Evolutionary conservation across 2,113 vertebrate species (phyloP).

Genomic region (Lampris incognitus): DNA sequence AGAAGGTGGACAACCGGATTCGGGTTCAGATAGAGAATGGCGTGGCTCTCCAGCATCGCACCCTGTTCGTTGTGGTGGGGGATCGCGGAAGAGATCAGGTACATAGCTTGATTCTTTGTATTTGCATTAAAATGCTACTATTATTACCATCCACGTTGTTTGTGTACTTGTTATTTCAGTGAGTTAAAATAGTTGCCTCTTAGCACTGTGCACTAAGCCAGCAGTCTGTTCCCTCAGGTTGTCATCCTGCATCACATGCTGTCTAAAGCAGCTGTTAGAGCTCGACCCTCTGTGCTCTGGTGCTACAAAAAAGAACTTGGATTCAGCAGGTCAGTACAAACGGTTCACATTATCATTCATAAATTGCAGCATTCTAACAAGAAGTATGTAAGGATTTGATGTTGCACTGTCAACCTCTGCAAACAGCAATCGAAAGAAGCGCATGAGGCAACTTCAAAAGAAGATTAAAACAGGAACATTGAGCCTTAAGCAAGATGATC

Average conservation of each 20-base stretch:
- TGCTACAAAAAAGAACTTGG: slow-evolving; percentile 98
- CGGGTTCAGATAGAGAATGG: slow-evolving; percentile 98
- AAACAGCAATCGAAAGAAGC: slow-evolving; percentile 95
- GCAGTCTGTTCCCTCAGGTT: slow-evolving; percentile 81
- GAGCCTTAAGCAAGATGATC: slow-evolving; percentile 93
- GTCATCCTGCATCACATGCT: slow-evolving; percentile 99
- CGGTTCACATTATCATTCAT: neutral
- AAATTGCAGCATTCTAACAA: neutral
- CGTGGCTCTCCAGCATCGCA: slow-evolving; percentile 87
- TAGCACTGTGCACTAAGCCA: no score
- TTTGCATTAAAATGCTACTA: no score
- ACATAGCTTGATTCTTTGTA: neutral
- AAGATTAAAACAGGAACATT: slow-evolving; percentile 94
- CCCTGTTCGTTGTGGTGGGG: slow-evolving; percentile 92
- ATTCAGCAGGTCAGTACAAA: slow-evolving; percentile 90
- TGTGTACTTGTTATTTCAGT: no score
- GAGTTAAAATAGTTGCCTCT: no score
- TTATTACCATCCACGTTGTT: no score
- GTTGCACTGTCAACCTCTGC: slow-evolving; percentile 18
- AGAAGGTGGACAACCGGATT: slow-evolving; percentile 96
- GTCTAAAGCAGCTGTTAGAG: slow-evolving; percentile 93
- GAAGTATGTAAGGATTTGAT: neutral
- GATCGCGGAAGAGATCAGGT: slow-evolving; percentile 97
- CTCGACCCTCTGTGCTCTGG: slow-evolving; percentile 95
- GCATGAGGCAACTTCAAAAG: slow-evolving; percentile 97